Percentiles rank a stretch among this genome's conserved stretches.
Evolutionary conservation across 2,797 vertebrate genomes (phyloP).

Genomic region (Chaunax sp.): DNA sequence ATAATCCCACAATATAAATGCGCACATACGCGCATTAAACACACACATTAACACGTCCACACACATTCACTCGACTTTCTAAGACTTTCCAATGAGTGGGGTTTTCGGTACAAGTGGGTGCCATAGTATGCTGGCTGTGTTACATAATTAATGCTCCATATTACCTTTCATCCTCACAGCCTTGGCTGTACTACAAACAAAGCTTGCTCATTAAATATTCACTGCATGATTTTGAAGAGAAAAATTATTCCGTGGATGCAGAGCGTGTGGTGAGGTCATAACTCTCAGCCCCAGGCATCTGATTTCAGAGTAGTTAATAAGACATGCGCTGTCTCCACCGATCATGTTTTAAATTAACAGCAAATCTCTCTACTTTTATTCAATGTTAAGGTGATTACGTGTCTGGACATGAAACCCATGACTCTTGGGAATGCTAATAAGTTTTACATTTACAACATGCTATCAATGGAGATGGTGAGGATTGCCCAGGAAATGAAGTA

Average conservation of each 20-base stretch:
- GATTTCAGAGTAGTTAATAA: conserved; percentile 68
- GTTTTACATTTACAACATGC: conserved; percentile 3
- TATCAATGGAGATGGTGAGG: background rate
- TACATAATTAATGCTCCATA: conserved; percentile 82
- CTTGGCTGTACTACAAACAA: conserved; percentile 64
- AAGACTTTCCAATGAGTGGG: conserved; percentile 12
- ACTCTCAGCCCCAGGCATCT: conserved; percentile 45
- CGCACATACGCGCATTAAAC: too few species aligned
- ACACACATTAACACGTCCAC: too few species aligned
- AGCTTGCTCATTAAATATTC: conserved; percentile 78
- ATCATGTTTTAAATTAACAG: conserved; percentile 62
- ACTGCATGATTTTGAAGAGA: conserved; percentile 74
- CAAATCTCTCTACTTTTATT: conserved; percentile 44
- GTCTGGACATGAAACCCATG: conserved; percentile 17
- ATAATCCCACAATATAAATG: too few species aligned
- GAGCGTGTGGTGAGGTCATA: conserved; percentile 4
- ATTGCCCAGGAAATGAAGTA: too few species aligned
- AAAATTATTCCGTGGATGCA: conserved; percentile 64
- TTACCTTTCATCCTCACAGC: conserved; percentile 74
- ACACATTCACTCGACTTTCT: too few species aligned
- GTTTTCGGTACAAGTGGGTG: conserved; percentile 32
- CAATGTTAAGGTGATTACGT: conserved; percentile 28
- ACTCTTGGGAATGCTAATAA: conserved; percentile 15
- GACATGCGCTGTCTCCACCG: conserved; percentile 41
- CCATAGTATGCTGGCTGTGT: conserved; percentile 51